Conservation (phyloP, 2,797 vertebrate genomes). For the Bufotes viridis region DNA sequence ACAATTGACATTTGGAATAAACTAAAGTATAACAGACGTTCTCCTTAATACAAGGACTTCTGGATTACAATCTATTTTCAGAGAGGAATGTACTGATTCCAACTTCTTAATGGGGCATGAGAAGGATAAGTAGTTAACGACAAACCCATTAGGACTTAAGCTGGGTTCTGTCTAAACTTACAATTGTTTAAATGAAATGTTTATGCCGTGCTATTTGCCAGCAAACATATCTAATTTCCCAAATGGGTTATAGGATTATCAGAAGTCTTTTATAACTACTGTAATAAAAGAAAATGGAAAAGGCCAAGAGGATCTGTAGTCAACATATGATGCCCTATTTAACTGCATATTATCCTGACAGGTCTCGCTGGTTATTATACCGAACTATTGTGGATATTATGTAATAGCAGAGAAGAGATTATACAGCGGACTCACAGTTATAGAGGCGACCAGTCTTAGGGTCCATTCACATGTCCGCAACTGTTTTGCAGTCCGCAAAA, state of each 20-base stretch:
- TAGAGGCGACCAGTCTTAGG: not conserved
- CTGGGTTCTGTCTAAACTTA: slow-evolving; percentile 44
- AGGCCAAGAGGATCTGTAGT: not conserved
- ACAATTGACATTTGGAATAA: slow-evolving; percentile 32
- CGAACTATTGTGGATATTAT: not conserved
- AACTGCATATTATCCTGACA: not conserved
- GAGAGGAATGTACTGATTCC: slow-evolving; percentile 37
- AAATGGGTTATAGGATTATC: slow-evolving; percentile 26
- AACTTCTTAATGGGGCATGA: slow-evolving; percentile 52
- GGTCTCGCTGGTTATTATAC: not conserved
- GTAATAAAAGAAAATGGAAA: not conserved
- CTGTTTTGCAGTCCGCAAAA: too few species aligned
- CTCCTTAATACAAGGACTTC: slow-evolving; percentile 28
- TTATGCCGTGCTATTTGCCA: slow-evolving; percentile 20
- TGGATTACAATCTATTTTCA: slow-evolving; percentile 54
- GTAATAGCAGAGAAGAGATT: not conserved
- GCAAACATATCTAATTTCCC: slow-evolving; percentile 26
- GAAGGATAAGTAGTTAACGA: slow-evolving; percentile 52
- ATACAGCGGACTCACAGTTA: not conserved
- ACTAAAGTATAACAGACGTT: slow-evolving; percentile 3
- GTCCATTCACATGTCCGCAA: too few species aligned
- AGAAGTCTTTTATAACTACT: not conserved
- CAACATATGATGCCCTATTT: not conserved
- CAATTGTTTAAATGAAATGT: slow-evolving; percentile 45
- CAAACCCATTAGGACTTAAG: slow-evolving; percentile 52